These are phyloP conservation scores for Aurelia aurita DNA, from an alignment of 30 jellyfish, hydroid and myxozoan genomes.

Conservation along the genomic window DNA sequence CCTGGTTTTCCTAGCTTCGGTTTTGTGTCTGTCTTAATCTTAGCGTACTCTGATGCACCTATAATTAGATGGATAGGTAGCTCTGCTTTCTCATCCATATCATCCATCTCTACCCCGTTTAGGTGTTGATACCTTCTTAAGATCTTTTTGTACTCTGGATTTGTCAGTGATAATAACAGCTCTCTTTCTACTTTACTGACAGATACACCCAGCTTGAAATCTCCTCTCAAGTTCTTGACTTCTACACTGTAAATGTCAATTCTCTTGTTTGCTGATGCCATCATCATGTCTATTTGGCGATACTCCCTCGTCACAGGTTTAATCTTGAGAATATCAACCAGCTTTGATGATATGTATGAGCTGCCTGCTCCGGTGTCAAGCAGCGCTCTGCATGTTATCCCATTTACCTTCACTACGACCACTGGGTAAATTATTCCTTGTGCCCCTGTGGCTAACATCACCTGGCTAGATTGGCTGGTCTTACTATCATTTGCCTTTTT, in stretches of 20 bases:
- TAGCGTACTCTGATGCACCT: slow-evolving; percentile 53
- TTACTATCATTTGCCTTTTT: too few relatives aligned
- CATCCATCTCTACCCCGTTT: too few relatives aligned
- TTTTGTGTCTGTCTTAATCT: slow-evolving; percentile 23
- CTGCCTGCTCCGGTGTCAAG: slow-evolving; percentile 74
- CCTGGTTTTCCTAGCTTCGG: slow-evolving; percentile 54
- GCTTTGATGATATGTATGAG: slow-evolving; percentile 64
- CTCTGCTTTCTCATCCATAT: slow-evolving; percentile 20
- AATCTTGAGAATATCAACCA: slow-evolving; percentile 22
- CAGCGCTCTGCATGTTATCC: slow-evolving; percentile 61
- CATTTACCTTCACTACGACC: slow-evolving; percentile 46
- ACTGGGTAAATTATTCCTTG: slow-evolving; percentile 38
- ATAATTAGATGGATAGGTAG: slow-evolving; percentile 56
- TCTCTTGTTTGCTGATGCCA: slow-evolving; percentile 55
- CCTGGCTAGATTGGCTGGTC: slow-evolving; percentile 13
- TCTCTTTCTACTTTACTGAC: slow-evolving; percentile 73
- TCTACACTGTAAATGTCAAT: slow-evolving; percentile 54
- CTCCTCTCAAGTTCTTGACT: slow-evolving; percentile 26
- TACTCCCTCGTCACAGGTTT: slow-evolving; percentile 52
- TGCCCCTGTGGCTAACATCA: too few relatives aligned
- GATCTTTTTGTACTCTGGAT: slow-evolving; percentile 49
- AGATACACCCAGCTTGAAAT: slow-evolving; percentile 38
- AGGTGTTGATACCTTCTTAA: too few relatives aligned
- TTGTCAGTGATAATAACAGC: slow-evolving; percentile 27
- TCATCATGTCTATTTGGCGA: slow-evolving; percentile 68